phyloP scores from a whole-genome alignment of 2,888 invertebrate species.

The Limnephilus lunatus region DNA sequence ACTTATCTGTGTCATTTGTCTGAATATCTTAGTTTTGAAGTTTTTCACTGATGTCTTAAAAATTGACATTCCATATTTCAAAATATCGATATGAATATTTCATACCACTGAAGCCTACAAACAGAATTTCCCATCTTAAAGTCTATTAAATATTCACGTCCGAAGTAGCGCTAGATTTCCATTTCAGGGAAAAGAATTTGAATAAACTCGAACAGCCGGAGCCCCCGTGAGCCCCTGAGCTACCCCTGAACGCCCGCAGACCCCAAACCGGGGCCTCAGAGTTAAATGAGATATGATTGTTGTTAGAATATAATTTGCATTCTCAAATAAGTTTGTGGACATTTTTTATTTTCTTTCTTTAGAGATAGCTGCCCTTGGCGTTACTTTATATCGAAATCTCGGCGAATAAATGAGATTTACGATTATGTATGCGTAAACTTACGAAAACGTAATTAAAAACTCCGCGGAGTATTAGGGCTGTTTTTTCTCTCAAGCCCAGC shows the following conservation, averaged over 20 bases:
- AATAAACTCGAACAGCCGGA: constrained; percentile 42
- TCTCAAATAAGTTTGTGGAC: constrained; percentile 58
- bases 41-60: not conserved
- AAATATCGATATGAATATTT: constrained; percentile 45
- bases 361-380: constrained; percentile 50
- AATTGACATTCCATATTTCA: constrained; percentile 7
- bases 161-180: constrained; percentile 45
- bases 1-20: not conserved
- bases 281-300: constrained; percentile 64
- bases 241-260: not conserved
- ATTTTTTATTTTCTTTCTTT: constrained; percentile 52
- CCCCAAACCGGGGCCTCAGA: constrained; percentile 26
- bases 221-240: constrained; percentile 8
- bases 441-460: constrained; percentile 52
- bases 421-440: constrained; percentile 53
- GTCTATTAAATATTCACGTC: constrained; percentile 44
- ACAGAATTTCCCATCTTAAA: constrained; percentile 45
- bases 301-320: constrained; percentile 64
- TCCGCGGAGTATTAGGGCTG: constrained; percentile 19
- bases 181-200: constrained; percentile 49
- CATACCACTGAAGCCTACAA: constrained; percentile 45
- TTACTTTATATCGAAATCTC: constrained; percentile 45
- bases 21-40: not conserved
- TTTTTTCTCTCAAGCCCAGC: constrained; percentile 11
- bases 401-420: constrained; percentile 55